Base-by-base conservation (phyloP, 2,888 invertebrate species). In the Lypha dubia region DNA sequence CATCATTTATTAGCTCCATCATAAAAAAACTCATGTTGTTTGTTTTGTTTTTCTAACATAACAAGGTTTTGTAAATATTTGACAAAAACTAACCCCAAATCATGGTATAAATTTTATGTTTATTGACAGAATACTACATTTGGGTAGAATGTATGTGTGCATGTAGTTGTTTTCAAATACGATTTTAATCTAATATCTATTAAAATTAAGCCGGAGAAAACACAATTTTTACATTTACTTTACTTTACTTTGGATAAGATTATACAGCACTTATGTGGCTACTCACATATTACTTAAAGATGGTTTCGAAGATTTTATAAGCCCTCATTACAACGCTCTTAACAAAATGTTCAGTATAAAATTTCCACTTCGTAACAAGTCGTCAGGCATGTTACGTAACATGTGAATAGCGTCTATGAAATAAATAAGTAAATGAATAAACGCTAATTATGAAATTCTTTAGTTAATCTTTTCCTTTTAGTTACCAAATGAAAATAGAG, bases 11-110 rank as follows among this genome's bases (percentile, higher is more conserved):
- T 6, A 15, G 8, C 22, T 8, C n/a, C 38, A n/a, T n/a, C n/a
- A n/a, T n/a, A n/a, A n/a, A n/a, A n/a, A n/a, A n/a, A n/a, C n/a
- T n/a, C n/a, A n/a, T n/a, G n/a, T n/a, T n/a, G n/a, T n/a, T n/a
- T n/a, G n/a, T 22, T 13, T 44, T 3, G 22, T 44, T 35, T 15
- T 63, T 44, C 0, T 7, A 46, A 71, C 41, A 44, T 71, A 32
- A 9, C 20, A 22, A 53, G 53, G 22, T 24, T 24, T 68, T 53
- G 24, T n/a, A 22, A 68, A 68, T 38, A 53, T 51, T 53, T 68
- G 22, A 38, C 4, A 35, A 53, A 32, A 11, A 32, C n/a, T 32
- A 15, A 4, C 60, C 15, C 2, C 15, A 5, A 53, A 22, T 22
- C n/a, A n/a, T n/a, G n/a, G 11, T n/a, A 9, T 44, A 17, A 24